Evolutionary conservation across 2,113 vertebrate genomes (phyloP), one percentile per base, ranked within the genome.

Genomic region (Spermophilus dauricus): DNA sequence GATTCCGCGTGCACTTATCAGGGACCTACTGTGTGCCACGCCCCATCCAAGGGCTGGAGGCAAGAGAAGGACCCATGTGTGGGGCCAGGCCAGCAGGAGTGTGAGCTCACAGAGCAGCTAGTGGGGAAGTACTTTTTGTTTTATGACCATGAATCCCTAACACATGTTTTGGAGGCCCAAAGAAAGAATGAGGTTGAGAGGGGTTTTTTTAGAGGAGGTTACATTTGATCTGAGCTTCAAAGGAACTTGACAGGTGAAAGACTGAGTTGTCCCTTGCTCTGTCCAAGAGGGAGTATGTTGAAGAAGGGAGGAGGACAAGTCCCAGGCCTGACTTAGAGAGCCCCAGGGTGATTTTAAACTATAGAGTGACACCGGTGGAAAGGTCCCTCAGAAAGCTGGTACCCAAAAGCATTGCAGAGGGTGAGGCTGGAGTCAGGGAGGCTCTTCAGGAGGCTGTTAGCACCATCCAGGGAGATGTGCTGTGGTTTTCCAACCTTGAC

Each of bases 141-240:
- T 77, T 34, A 22, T 37, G 51, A 32, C 13, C 11, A 1, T 67
- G n/a, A 94, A 34, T 76, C 70, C 11, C 11, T 26, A 90, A 73
- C 94, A 16, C 20, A 12, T 48, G 48, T 9, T 53, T 7, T 32
- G 37, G 51, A 69, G 28, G 3, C 80, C 70, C 48, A 82, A 67
- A 89, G 89, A 93, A 30, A 69, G 89, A 67, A 32, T 4, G 32
- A 85, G 42, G 16, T 42, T 58, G 2, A 18, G 65, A 87, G 45
- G 86, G 28, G 72, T 93, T 91, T 24, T 78, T 14, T 45, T 45
- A 45, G 73, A 94, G 16, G 75, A 88, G 37, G 17, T 45, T 34
- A 10, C 37, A 42, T 82, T 77, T 91, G 77, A 53, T 34, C 18
- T 92, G 78, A 58, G 8, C 77, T 95, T 75, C 51, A 51, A 80